Conservation (phyloP, 2,888 invertebrate genomes). For the Torymus tubicola region DNA sequence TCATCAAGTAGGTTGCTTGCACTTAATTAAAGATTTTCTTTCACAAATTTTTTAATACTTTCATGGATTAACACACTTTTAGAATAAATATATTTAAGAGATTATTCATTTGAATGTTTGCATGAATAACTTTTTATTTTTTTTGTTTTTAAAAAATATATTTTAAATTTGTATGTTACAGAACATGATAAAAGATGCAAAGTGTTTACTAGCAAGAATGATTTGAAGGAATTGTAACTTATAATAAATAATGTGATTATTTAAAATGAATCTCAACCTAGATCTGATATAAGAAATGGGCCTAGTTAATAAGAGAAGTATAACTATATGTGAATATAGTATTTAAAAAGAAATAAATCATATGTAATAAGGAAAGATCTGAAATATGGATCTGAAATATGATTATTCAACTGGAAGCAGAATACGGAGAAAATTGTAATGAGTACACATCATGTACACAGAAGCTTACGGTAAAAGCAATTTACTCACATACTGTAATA, state of each 20-base stretch:
- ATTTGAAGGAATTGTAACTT: too few relatives aligned
- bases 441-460: neutral
- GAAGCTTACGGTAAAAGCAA: conserved; percentile 28
- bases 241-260: neutral
- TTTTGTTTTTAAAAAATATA: too few relatives aligned
- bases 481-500: neutral
- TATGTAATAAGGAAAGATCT: conserved; percentile 12
- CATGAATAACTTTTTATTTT: too few relatives aligned
- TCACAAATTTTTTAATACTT: too few relatives aligned
- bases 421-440: conserved; percentile 33
- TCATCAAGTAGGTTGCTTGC: too few relatives aligned
- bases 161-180: conserved; percentile 28
- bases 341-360: conserved; percentile 1
- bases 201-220: neutral
- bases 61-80: too few relatives aligned
- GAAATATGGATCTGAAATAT: conserved; percentile 23
- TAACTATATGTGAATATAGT: neutral
- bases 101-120: too few relatives aligned
- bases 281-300: neutral
- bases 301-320: neutral
- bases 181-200: conserved; percentile 2
- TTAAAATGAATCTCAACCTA: neutral
- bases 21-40: too few relatives aligned
- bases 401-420: conserved; percentile 12
- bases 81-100: too few relatives aligned